A percentile compares a stretch with the other conserved stretches of the same genome.
These are phyloP conservation scores for Dryococelus australis DNA, from an alignment of 2,888 invertebrate species.

Conservation along the genomic window DNA sequence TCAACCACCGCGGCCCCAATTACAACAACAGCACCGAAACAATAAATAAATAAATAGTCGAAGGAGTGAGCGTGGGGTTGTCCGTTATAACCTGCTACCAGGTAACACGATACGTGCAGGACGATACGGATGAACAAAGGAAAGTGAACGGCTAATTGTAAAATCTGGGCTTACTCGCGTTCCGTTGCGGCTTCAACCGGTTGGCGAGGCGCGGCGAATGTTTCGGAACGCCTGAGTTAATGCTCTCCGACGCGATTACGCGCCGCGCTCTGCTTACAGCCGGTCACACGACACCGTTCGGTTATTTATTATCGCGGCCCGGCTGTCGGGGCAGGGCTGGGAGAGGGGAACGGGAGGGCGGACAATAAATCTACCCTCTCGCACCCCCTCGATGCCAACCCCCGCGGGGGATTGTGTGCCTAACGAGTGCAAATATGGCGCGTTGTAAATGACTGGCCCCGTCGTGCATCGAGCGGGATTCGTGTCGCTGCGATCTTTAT, in stretches of 20 bases:
- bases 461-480: neutral
- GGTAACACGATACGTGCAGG: too few relatives aligned
- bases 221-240: neutral
- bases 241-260: neutral
- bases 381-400: neutral
- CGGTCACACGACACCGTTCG: neutral
- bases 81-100: too few relatives aligned
- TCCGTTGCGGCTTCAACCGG: neutral
- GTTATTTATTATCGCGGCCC: neutral
- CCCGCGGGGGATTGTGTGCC: neutral
- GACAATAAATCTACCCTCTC: neutral
- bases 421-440: constrained; percentile 9
- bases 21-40: too few relatives aligned
- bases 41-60: too few relatives aligned
- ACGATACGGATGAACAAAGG: too few relatives aligned
- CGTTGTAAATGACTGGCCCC: neutral
- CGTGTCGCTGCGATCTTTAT: neutral
- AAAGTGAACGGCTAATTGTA: neutral
- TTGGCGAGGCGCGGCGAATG: too few relatives aligned
- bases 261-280: neutral
- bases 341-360: neutral
- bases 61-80: too few relatives aligned
- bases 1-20: too few relatives aligned
- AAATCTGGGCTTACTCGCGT: neutral
- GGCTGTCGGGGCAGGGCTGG: neutral